Base-by-base conservation (phyloP, 2,113 vertebrate genomes). In the Arothron firmamentum region DNA sequence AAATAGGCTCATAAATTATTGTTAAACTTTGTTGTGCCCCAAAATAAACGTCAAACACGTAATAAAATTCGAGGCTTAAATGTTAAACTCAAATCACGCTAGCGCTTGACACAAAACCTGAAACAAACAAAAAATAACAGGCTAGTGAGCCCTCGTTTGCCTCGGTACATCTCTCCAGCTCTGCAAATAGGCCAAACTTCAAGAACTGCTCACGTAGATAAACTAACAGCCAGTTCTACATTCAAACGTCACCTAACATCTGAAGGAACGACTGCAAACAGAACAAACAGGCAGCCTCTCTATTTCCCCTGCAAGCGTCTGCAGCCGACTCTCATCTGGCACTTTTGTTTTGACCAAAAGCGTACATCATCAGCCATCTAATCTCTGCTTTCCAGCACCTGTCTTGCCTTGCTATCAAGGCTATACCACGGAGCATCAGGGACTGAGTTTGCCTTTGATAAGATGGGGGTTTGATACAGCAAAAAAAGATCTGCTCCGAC, bases 171-270 rank as follows among this genome's bases (percentile, higher is more conserved):
- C 46, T 68, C 59, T 59, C 23, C 38, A 52, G 62, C 51, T 60
- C 58, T 45, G 50, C 53, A 82, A 85, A 72, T 70, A 80, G 65
- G 59, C 67, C 70, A 66, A 54, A 69, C 81, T 70, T 76, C 59
- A 79, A 80, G 52, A 81, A 42, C 23, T 59, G 25, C 52, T 62
- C 49, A 48, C 43, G 53, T 2, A 75, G 59, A 42, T 64, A 63
- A 81, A 72, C 59, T 82, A 80, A 74, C 72, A 62, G 53, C 50
- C 7, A 56, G 28, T 59, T 72, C 56, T 49, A 57, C 59, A 62
- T 78, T 66, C 62, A 73, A 23, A 58, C 45, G 56, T 59, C 65
- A 70, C 60, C 57, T 55, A 59, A 62, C 23, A 5, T 50, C 59
- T 55, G 52, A 58, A 56, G 51, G 62, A 38, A 72, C 16, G 60